A percentile compares a stretch with the other conserved stretches of the same genome.
These are phyloP conservation scores for Episyrphus balteatus DNA, from an alignment of 1,140 invertebrate species.

Conservation along the genomic window DNA sequence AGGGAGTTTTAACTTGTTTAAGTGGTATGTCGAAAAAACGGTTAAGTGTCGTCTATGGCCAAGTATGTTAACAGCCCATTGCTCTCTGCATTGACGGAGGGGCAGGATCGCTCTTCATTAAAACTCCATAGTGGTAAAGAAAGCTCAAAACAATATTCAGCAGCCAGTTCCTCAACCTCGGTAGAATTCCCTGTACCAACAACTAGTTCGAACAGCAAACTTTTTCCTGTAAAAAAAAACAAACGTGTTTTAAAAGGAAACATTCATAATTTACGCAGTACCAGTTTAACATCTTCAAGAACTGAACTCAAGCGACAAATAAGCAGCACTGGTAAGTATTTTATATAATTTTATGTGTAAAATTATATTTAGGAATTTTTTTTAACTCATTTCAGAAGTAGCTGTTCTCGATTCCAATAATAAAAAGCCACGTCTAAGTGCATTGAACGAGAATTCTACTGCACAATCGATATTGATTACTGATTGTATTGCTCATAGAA, in stretches of 20 bases:
- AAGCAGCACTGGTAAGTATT: too few species aligned
- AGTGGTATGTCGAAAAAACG: constrained; percentile 25
- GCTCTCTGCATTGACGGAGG: constrained; percentile 40
- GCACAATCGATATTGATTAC: too few species aligned
- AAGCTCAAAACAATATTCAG: too few species aligned
- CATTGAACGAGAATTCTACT: not conserved
- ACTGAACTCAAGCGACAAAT: too few species aligned
- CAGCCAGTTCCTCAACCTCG: constrained; percentile 10
- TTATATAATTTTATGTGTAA: too few species aligned
- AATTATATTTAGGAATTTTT: too few species aligned
- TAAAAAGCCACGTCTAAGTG: not conserved
- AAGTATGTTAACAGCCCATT: constrained; percentile 38
- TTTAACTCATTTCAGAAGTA: not conserved
- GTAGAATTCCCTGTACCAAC: not conserved
- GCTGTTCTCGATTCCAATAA: not conserved
- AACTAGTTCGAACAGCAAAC: constrained; percentile 13
- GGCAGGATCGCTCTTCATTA: constrained; percentile 26
- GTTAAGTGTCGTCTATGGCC: constrained; percentile 40
- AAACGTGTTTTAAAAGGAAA: constrained; percentile 2
- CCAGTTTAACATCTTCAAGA: too few species aligned
- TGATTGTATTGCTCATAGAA: constrained; percentile 33
- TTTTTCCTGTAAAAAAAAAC: constrained; percentile 1
- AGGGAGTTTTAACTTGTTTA: not conserved
- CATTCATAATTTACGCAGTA: constrained; percentile 9
- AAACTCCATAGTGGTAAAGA: too few species aligned